phyloP scores from a whole-genome alignment of 2,113 vertebrate species.

The Oreochromis aureus region DNA sequence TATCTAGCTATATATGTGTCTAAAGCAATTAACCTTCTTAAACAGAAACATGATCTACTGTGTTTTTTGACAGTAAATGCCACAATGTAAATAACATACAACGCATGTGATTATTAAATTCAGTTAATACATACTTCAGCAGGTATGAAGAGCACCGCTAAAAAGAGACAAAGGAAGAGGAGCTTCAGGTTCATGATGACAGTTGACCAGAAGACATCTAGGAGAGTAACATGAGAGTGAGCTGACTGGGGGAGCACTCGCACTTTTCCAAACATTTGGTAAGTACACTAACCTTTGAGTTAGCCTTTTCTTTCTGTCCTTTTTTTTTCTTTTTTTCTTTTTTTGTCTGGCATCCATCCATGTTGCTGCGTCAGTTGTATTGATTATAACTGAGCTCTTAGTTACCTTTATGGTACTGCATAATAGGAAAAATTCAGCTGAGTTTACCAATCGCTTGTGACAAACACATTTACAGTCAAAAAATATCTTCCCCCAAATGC shows the following conservation, averaged over 20 bases:
- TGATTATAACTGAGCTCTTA: slow-evolving; percentile 6
- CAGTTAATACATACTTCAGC: slow-evolving; percentile 60
- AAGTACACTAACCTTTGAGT: slow-evolving; percentile 52
- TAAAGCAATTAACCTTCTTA: not conserved
- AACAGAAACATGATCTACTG: not conserved
- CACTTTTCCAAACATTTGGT: slow-evolving; percentile 9
- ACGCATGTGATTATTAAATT: not conserved
- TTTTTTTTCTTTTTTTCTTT: fast-evolving
- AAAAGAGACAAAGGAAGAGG: slow-evolving; percentile 52
- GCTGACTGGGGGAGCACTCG: not conserved
- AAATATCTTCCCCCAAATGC: not conserved
- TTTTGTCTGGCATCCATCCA: not conserved
- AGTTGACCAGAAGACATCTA: slow-evolving; percentile 16
- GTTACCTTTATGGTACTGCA: not conserved
- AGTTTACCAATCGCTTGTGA: not conserved
- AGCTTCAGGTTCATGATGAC: slow-evolving; percentile 67
- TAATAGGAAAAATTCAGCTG: not conserved
- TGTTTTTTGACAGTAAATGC: not conserved
- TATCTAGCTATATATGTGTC: not conserved
- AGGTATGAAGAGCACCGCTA: slow-evolving; percentile 55
- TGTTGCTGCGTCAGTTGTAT: slow-evolving; percentile 23
- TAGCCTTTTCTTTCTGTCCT: not conserved
- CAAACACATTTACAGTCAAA: not conserved
- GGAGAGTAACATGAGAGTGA: not conserved
- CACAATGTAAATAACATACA: not conserved